Base-by-base conservation (phyloP, 2,113 vertebrate genomes). In the Proteles cristata region DNA sequence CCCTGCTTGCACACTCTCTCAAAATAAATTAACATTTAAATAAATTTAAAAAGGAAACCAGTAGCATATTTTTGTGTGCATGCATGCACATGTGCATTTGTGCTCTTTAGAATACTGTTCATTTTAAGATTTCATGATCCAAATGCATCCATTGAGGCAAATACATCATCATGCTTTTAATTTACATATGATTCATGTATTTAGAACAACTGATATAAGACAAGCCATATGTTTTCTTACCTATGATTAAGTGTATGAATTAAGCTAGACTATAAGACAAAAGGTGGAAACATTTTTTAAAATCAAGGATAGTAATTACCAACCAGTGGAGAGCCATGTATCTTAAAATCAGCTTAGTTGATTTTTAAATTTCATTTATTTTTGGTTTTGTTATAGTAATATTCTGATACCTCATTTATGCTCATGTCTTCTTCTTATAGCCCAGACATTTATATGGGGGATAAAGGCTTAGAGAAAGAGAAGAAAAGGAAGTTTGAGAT, bases 331-430 rank as follows among this genome's bases (percentile, higher is more conserved):
- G 58, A 66, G n/a, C 25, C 39, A 26, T 21, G 33, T 33, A 86
- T 28, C 77, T 81, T 77, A 77, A 58, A 84, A 85, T 58, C 31
- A 58, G 66, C 19, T 93, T 45, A 33, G 21, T 55, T 90, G 86
- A 83, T 80, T 90, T 94, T 84, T 63, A 11, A 5, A 74, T 76
- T 91, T 80, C 28, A 66, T 77, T 69, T 79, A 35, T 43, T 86
- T 96, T 76, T 15, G 21, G 7, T 79, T 96, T 86, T 71, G 58
- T 65, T 69, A 50, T 2, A 74, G 31, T n/a, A 73, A n/a, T 63
- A 21, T 88, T 90, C 80, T 68, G 45, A 79, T 26, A 95, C 81
- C 31, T 91, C 17, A 14, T 73, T 94, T 88, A 71, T 87, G 61
- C 31, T 71, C n/a, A 5, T 33, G 19, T n/a, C 43, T 61, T 11